Evolutionary conservation across 2,888 invertebrate genomes (phyloP), one percentile per base, ranked within the genome.

Genomic region (Dorcus parallelipipedus): DNA sequence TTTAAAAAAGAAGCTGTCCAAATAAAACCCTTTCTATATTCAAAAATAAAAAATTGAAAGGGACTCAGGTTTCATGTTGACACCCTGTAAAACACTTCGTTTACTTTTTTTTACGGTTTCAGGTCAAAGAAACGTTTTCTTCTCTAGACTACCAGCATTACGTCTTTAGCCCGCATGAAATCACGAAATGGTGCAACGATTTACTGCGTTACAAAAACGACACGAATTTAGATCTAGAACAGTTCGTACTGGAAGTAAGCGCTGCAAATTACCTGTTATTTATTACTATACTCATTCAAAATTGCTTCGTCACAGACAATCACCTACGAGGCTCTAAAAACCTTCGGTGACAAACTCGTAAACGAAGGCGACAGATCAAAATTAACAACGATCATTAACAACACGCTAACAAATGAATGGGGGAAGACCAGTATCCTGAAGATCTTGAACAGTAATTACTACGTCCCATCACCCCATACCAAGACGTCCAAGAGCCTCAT

Each of bases 301-400:
- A 20, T 20, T 20, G 20, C 3, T 20, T 20, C 20, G 3, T 71
- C 75, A 38, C 74, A 91, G 87, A 86, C 88, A 3, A 81, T 91
- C 66, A 79, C 84, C 38, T 86, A 92, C 66, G 95, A 95, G 82
- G 87, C 89, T 1, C 79, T 85, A 57, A 80, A 87, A 59, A 82
- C 90, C 71, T 95, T 95, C 76, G 82, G 85, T 64, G 91, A 93
- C 72, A 83, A 89, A 65, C 78, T 95, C 20, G 83, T 86, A 1
- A 84, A 82, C 17, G 80, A 82, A 4, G 85, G 87, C 23, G 88
- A 92, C 61, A 83, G 83, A 57, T 75, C 78, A n/a, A 82, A 83
- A 69, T 90, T 89, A 70, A 84, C 86, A 66, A 75, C 79, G 9
- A 84, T 93, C 57, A 74, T 89, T 1, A 80, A 81, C 63, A 83